Evolutionary conservation across 2,113 vertebrate species (phyloP), one percentile per base, ranked within the genome.

Genomic region (Sinocyclocheilus grahami): DNA sequence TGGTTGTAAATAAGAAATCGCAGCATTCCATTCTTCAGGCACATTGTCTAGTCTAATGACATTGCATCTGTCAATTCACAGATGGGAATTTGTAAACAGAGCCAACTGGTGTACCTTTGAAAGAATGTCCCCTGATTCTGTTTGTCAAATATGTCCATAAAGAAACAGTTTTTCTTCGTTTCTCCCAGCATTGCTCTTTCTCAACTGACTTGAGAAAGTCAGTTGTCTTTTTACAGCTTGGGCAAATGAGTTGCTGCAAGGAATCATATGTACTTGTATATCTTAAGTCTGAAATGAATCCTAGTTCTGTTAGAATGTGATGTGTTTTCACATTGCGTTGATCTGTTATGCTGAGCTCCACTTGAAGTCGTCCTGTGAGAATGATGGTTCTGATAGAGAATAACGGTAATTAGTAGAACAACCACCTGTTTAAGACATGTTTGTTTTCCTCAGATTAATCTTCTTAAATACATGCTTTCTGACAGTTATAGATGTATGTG

Each of bases 341-440:
- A 76, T 51, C 69, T 14, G 8, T 20, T 75, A n/a, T 60, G 10
- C 24, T 37, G 24, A 65, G 60, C 16, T 53, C 33, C 11, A 18
- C 39, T 55, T 2, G 10, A 46, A 46, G 42, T 46, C 11, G 2
- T 0, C 46, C 3, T 85, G 39, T 67, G 58, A n/a, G 37, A 81
- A 71, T 58, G 65, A 86, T 80, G 51, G 58, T 58, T 72, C 65
- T 81, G 37, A 85, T 67, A 22, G 51, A 48, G 74, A 48, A 84
- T 8, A 24, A 74, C 39, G 20, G 58, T 48, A 20, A 51, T 85
- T 79, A 69, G 60, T 67, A 78, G 13, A 77, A 76, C 27, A 77
- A 22, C 30, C 27, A 42, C 24, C 16, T 77, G 58, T 81, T 78
- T 81, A 27, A 65, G 65, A 69, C 76, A 37, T 39, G 33, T 24